A percentile compares a stretch with the other conserved stretches of the same genome.
These are phyloP conservation scores for Sylvietta virens DNA, from an alignment of 2,113 vertebrate species.

Conservation along the genomic window DNA sequence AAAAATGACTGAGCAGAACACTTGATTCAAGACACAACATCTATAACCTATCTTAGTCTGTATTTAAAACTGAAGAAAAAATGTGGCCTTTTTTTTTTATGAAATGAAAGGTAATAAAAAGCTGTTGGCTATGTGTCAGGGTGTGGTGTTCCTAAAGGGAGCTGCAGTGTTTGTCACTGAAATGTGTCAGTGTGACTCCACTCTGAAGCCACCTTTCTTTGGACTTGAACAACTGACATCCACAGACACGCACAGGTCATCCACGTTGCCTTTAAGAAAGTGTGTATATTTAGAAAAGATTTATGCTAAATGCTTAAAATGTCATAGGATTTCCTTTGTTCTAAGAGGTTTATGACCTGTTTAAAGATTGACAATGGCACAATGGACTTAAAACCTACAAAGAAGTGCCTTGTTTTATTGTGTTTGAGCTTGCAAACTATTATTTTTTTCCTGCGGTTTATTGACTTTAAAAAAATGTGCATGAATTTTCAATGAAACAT, in stretches of 20 bases:
- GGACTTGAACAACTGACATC: background rate
- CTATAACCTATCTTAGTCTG: background rate
- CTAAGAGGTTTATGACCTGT: background rate
- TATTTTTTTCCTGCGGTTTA: background rate
- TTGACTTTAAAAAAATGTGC: background rate
- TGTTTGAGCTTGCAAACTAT: background rate
- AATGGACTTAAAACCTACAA: background rate
- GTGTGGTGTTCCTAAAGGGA: background rate
- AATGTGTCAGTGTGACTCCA: background rate
- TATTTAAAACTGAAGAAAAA: background rate
- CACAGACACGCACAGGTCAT: background rate
- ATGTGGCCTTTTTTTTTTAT: background rate
- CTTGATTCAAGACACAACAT: background rate
- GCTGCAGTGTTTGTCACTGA: background rate
- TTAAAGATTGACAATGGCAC: background rate
- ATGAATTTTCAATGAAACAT: background rate
- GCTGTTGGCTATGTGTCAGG: background rate
- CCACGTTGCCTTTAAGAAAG: background rate
- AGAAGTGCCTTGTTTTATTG: background rate
- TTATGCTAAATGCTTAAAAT: background rate
- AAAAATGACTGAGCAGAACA: background rate
- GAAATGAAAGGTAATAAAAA: background rate
- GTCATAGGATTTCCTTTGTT: background rate
- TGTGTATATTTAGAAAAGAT: background rate
- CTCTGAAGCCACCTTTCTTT: background rate